phyloP scores from a whole-genome alignment of 1,140 invertebrate species.

The Pseudachorutes palmiensis region DNA sequence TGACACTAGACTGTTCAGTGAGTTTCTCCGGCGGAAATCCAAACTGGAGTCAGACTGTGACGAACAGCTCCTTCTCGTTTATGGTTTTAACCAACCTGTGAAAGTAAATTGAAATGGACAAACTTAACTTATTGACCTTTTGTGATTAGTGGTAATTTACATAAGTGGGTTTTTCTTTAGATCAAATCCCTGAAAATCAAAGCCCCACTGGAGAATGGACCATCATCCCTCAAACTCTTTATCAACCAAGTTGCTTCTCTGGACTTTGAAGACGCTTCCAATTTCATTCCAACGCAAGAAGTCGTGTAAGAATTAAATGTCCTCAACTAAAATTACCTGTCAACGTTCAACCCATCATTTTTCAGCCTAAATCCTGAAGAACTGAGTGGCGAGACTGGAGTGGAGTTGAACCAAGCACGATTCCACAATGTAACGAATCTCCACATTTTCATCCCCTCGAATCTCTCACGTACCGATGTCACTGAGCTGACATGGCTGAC shows the following conservation, averaged over 20 bases:
- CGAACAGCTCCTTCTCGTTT: conserved; percentile 57
- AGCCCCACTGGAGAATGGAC: conserved; percentile 76
- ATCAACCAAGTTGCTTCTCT: conserved; percentile 94
- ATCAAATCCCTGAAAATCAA: conserved; percentile 95
- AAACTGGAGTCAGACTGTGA: conserved; percentile 88
- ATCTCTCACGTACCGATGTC: conserved; percentile 73
- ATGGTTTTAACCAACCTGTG: conserved; percentile 37
- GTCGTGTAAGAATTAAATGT: conserved; percentile 57
- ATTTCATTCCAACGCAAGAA: conserved; percentile 77
- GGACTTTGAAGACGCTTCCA: conserved; percentile 89
- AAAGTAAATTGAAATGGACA: conserved; percentile 24
- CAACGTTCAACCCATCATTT: conserved; percentile 28
- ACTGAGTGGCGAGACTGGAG: conserved; percentile 62
- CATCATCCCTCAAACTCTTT: conserved; percentile 88
- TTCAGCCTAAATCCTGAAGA: conserved; percentile 68
- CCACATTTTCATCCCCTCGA: conserved; percentile 89
- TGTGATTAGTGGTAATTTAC: not conserved
- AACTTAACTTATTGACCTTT: not conserved
- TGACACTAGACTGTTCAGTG: conserved; percentile 79
- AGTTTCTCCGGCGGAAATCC: conserved; percentile 62
- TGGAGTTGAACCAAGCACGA: conserved; percentile 88
- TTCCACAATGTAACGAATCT: conserved; percentile 97
- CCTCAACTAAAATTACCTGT: not conserved
- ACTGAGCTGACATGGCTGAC: conserved; percentile 79
- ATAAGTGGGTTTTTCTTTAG: conserved; percentile 43